Evolutionary conservation across 2,113 vertebrate species (phyloP), one percentile per base, ranked within the genome.

Genomic region (Marmota flaviventris): DNA sequence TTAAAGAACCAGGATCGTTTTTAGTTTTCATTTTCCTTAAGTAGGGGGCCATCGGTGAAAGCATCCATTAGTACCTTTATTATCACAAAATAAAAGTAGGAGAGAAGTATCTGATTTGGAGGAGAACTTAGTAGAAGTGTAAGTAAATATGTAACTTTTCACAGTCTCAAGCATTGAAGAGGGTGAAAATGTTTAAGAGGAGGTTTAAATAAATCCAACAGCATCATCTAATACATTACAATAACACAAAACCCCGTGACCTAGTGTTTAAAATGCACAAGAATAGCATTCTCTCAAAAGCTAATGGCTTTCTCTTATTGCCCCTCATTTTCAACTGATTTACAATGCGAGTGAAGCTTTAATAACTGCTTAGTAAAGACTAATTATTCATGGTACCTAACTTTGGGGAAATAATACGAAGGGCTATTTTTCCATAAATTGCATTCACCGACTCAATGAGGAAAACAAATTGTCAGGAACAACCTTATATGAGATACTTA

Each of bases 1-100:
- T 99, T 99, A 99, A 99, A 99, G 99, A 94, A 97, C 96, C 98
- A 99, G 99, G 87, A 99, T 98, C 98, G 91, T 98, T 99, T 98
- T 99, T 98, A 98, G 98, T 98, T 98, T 98, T 78, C 91, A 93
- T 93, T 97, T 98, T 96, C 95, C 97, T 97, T 98, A 98, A 98
- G 51, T 84, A 98, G 98, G 94, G 90, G 93, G 93, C 98, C 86
- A 98, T 98, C 98, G 95, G 73, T 67, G 96, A 95, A 96, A 81
- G 0, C 97, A 97, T 98, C 93, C 58, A 97, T 98, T 98, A 98
- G 98, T 13, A 69, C 93, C 93, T 97, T 98, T 93, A 95, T 97
- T 98, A 98, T 98, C 98, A 93, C 20, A 32, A 95, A 96, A 24
- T 70, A 67, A 67, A n/a, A 69, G 61, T 97, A 88, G 75, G 61